Evolutionary conservation across 2,888 invertebrate genomes (phyloP), one percentile per base, ranked within the genome.

Genomic region (Phengaris arion): DNA sequence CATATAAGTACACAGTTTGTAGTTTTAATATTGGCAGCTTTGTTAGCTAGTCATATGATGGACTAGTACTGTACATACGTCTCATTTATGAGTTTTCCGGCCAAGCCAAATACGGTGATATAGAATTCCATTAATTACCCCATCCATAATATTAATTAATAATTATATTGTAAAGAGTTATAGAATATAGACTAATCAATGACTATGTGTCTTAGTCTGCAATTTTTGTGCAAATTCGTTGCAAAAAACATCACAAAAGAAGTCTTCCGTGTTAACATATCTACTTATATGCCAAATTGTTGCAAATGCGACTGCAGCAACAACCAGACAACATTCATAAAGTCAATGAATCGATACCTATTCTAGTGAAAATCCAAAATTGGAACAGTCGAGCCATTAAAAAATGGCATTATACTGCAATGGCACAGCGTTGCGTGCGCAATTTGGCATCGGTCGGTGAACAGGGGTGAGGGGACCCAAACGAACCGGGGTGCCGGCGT

Each of bases 381-480:
- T 22, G 51, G 51, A 51, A 70, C 69, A 69, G 51, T 8, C 69
- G 48, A n/a, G 13, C 8, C 35, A 68, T 52, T 12, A 75, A 76
- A 74, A 74, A 76, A 74, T 77, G 79, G 79, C 80, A 79, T 79
- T 22, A 75, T 76, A 74, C 79, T 80, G 79, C 80, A 79, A 79
- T 78, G 77, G 79, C 78, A 79, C 76, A 76, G 79, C 77, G 78
- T 82, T 90, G 91, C 89, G 90, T 87, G 89, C 92, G 91, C 91
- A 90, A 82, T 79, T 79, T 80, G 82, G 81, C 80, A 78, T 76
- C 72, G 77, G 76, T 77, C 78, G 76, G 74, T 74, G 84, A 88
- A 91, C 93, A 93, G 88, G 92, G 92, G 92, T 85, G 80, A 35
- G 79, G 85, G 83, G 89, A 93, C 92, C 93, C 92, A 93, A 93